These are phyloP conservation scores for Physeter macrocephalus DNA, from an alignment of 2,113 vertebrate genomes.

Conservation along the genomic window DNA sequence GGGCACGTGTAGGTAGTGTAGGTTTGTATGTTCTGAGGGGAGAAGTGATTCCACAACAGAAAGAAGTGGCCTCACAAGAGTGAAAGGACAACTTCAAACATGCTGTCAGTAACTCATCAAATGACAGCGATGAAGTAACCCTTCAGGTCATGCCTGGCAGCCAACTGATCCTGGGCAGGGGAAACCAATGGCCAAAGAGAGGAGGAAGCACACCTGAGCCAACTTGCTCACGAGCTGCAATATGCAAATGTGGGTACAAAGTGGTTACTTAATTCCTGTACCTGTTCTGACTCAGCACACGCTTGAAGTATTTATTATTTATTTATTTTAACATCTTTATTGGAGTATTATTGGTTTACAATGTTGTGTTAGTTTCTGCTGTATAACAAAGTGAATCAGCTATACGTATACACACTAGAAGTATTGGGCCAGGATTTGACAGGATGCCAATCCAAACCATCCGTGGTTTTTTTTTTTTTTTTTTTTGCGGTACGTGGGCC, in stretches of 20 bases:
- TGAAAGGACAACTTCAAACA: not conserved
- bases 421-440: not conserved
- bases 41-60: not conserved
- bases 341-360: no score
- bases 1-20: not conserved
- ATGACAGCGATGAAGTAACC: not conserved
- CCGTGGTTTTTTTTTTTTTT: no score
- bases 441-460: no score
- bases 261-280: not conserved
- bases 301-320: no score
- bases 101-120: not conserved
- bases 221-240: not conserved
- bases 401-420: no score
- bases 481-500: no score
- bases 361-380: no score
- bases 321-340: no score
- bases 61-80: not conserved
- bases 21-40: not conserved
- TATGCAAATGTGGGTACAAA: not conserved
- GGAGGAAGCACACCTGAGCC: not conserved
- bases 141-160: not conserved
- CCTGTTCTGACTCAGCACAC: conserved; percentile 1
- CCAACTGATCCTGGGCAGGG: not conserved
- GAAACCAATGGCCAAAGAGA: not conserved
- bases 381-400: no score